phyloP scores from a whole-genome alignment of 2,113 vertebrate species.

The Miniopterus natalensis region DNA sequence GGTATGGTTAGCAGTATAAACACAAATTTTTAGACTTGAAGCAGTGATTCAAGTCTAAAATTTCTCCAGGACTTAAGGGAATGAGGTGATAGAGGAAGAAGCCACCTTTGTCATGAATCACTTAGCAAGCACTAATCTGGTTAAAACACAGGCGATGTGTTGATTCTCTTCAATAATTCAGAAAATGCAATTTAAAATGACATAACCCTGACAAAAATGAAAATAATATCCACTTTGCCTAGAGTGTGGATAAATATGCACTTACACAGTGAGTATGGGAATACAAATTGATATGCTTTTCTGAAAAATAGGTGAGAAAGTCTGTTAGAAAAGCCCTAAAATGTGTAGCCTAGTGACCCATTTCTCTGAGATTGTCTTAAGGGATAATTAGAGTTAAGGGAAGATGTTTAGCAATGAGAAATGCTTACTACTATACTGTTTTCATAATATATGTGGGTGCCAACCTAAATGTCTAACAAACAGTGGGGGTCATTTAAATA shows the following conservation, averaged over 20 bases:
- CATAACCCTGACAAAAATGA: not conserved
- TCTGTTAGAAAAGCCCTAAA: not conserved
- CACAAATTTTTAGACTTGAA: not conserved
- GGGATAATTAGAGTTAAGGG: not conserved
- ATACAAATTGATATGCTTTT: not conserved
- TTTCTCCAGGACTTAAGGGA: not conserved
- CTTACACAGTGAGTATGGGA: not conserved
- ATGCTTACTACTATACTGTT: not conserved
- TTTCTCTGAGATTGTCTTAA: not conserved
- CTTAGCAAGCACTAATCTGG: not conserved
- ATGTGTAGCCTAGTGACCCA: not conserved
- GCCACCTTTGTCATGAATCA: not conserved
- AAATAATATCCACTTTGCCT: not conserved
- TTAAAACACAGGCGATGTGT: conserved; percentile 8
- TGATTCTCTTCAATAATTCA: conserved; percentile 25
- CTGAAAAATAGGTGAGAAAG: not conserved
- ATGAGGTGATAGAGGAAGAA: not conserved
- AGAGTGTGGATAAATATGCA: not conserved
- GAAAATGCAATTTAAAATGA: not conserved
- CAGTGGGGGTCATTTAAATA: not conserved
- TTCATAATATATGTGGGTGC: conserved; percentile 2
- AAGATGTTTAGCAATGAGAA: conserved; percentile 24
- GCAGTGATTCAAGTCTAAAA: not conserved
- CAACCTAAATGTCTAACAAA: not conserved
- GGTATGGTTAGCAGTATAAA: not conserved